Conservation (phyloP, 2,797 vertebrate species). For the Rhynchonycteris naso region DNA sequence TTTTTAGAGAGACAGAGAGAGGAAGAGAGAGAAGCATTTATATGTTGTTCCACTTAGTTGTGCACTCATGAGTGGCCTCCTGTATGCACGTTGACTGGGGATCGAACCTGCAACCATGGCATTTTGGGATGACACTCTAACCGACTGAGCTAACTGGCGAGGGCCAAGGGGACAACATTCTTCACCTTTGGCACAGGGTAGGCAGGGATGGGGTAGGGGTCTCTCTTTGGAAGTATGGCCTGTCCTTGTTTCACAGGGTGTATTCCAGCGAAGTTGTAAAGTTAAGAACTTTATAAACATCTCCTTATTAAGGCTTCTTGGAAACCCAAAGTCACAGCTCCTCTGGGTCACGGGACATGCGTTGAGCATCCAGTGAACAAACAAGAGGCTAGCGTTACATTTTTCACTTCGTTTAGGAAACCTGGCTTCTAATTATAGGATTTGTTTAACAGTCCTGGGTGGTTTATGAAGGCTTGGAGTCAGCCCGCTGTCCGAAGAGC, state of each 20-base stretch:
- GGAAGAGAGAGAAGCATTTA: too few species aligned
- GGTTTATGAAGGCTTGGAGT: constrained; percentile 72
- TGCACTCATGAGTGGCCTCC: too few species aligned
- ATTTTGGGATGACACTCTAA: too few species aligned
- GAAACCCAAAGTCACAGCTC: constrained; percentile 86
- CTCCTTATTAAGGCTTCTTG: constrained; percentile 97
- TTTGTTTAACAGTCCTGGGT: constrained; percentile 84
- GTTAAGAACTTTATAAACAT: constrained; percentile 93
- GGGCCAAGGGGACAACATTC: background rate
- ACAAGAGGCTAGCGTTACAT: constrained; percentile 87
- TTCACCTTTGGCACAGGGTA: constrained; percentile 34
- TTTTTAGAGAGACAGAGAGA: too few species aligned
- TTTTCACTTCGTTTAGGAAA: constrained; percentile 89
- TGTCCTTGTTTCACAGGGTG: constrained; percentile 83
- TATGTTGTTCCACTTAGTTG: too few species aligned
- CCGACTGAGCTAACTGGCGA: too few species aligned
- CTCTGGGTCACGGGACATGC: constrained; percentile 87
- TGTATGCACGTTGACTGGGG: too few species aligned
- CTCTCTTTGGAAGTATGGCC: constrained; percentile 78
- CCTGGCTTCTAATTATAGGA: constrained; percentile 89
- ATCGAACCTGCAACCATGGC: too few species aligned
- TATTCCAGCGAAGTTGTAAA: constrained; percentile 84
- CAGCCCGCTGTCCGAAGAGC: constrained; percentile 55
- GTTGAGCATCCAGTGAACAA: constrained; percentile 87
- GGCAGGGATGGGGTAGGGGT: constrained; percentile 10